Conservation (phyloP, 2,113 vertebrate species). For the Callipepla squamata region DNA sequence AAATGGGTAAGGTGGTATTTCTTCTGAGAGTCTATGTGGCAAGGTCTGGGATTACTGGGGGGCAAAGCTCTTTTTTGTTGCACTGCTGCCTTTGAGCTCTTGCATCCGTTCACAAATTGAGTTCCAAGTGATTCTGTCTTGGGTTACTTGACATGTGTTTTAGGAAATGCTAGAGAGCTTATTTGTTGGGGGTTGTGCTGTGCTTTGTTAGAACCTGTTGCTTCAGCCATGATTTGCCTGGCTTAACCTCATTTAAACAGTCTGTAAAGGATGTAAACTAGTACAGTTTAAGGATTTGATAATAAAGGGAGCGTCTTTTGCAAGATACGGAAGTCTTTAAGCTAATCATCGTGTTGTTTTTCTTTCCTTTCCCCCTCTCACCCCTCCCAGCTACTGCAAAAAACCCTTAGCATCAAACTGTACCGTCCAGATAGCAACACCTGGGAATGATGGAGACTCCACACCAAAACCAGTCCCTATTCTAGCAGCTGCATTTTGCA, state of each 20-base stretch:
- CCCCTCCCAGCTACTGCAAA: slow-evolving; percentile 87
- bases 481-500: slow-evolving; percentile 84
- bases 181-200: not conserved
- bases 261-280: not conserved
- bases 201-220: fast-evolving
- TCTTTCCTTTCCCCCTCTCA: not conserved
- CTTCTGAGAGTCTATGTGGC: not conserved
- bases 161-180: not conserved
- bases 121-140: not conserved
- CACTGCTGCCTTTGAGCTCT: not conserved
- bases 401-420: slow-evolving; percentile 91
- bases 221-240: not conserved
- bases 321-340: not conserved
- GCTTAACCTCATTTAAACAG: not conserved
- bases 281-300: not conserved
- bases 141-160: not conserved
- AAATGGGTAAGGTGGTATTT: slow-evolving; percentile 89
- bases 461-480: slow-evolving; percentile 88
- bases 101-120: not conserved
- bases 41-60: not conserved
- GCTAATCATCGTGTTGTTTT: not conserved
- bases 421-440: slow-evolving; percentile 91
- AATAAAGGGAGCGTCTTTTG: not conserved
- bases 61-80: not conserved
- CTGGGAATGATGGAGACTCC: slow-evolving; percentile 80